Conservation (phyloP, 2,888 invertebrate species). For the Athalia circularis region DNA sequence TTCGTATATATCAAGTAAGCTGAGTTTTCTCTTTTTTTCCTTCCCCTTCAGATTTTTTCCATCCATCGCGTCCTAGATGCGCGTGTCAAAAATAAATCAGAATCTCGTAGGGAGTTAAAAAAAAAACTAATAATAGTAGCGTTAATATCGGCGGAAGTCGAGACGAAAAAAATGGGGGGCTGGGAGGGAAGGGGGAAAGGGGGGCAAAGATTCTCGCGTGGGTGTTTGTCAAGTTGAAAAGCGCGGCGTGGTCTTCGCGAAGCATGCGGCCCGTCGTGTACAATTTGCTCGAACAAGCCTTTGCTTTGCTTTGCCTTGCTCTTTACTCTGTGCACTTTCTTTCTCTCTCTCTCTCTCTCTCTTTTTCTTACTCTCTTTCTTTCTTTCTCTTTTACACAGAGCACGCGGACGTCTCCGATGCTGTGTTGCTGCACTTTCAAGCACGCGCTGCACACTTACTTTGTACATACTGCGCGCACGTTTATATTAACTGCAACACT, state of each 20-base stretch:
- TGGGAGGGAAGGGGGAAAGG: not conserved
- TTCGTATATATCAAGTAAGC: too few species aligned
- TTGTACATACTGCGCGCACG: too few species aligned
- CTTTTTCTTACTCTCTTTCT: not conserved
- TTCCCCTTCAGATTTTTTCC: too few species aligned
- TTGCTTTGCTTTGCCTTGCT: constrained; percentile 5
- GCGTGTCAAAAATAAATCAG: too few species aligned
- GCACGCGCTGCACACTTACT: too few species aligned
- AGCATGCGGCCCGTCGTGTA: constrained; percentile 67
- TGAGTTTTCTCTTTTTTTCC: too few species aligned
- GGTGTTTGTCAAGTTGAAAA: constrained; percentile 28
- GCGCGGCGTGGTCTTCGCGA: constrained; percentile 52
- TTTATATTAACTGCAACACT: too few species aligned
- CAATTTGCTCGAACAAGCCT: constrained; percentile 69
- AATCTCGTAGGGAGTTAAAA: too few species aligned
- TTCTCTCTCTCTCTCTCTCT: not conserved
- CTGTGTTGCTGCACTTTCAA: too few species aligned
- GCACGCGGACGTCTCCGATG: not conserved
- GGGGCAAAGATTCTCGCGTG: constrained; percentile 16
- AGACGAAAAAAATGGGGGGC: too few species aligned
- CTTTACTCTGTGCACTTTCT: constrained; percentile 32
- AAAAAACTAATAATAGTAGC: not conserved
- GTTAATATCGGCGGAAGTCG: constrained; percentile 22
- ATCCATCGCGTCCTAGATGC: too few species aligned
- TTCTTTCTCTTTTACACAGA: not conserved